Evolutionary conservation across 2,113 vertebrate genomes (phyloP).

Genomic region (Microtus pennsylvanicus): DNA sequence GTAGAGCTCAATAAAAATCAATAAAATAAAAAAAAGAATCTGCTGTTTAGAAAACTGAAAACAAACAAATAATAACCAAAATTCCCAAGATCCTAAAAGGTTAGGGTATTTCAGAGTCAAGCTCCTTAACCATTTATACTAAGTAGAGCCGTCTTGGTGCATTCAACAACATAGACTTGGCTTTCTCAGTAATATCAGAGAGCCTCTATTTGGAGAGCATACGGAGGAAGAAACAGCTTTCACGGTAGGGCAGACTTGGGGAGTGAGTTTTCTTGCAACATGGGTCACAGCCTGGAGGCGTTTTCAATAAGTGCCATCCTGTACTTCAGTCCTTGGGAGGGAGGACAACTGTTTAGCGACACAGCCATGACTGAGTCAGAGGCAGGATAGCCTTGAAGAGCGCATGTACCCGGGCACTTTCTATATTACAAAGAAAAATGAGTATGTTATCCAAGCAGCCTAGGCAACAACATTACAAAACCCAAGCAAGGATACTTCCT

Average conservation of each 20-base stretch:
- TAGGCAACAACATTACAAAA: background rate
- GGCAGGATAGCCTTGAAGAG: constrained; percentile 61
- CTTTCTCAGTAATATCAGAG: background rate
- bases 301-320: constrained; percentile 55
- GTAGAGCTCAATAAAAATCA: too few species aligned
- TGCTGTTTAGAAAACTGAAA: background rate
- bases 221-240: constrained; percentile 7
- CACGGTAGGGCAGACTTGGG: background rate
- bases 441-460: constrained; percentile 3
- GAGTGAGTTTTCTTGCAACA: constrained; percentile 10
- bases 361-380: constrained; percentile 61
- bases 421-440: constrained; percentile 50
- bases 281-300: constrained; percentile 40
- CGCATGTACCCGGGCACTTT: constrained; percentile 57
- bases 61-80: background rate
- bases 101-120: background rate
- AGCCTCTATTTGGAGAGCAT: background rate
- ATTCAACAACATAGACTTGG: constrained; percentile 8
- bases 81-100: background rate
- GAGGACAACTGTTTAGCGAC: constrained; percentile 49
- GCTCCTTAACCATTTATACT: background rate
- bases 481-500: background rate
- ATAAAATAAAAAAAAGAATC: background rate
- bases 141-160: background rate
- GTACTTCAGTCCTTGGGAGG: background rate